Base-by-base conservation (phyloP, 2,888 invertebrate genomes). In the Coelinius sp. region DNA sequence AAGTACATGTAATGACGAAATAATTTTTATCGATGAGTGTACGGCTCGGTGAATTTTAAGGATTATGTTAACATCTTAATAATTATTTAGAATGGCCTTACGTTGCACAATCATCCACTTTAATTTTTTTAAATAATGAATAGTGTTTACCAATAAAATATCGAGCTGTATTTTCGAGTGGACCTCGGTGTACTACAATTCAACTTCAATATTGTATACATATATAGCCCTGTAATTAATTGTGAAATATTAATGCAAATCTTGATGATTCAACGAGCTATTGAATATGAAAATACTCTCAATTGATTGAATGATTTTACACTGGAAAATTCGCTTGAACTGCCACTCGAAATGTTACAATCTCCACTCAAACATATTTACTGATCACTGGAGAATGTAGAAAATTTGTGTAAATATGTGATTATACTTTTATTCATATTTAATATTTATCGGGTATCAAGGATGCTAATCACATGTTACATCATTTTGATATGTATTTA, bases 261-360 rank as follows among this genome's bases (percentile, higher is more conserved):
- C 22, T 63, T 52, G 68, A 71, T 71, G 63, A 71, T 68, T 68
- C 62, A 71, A 59, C 31, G 52, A 52, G 31, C 56, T 35, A 31
- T 46, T 41, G 56, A 66, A 56, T 31, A n/a, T 44, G 44, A 59
- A 64, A 56, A 31, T 56, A 38, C 22, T 56, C 14, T n/a, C 14
- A 5, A 56, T 14, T 17, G 12, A 44, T 35, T 35, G 49, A 71
- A 63, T 71, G 44, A 59, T 68, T 67, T 59, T 63, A 52, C 20
- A 20, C 22, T 24, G 52, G 56, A 1, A 56, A 56, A 56, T 27
- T 8, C 12, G 31, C 20, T 49, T 8, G 53, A 41, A 24, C 49
- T 25, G 5, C 27, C 31, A 31, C 17, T 56, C 27, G 20, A 20
- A 56, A 56, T 56, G 31, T 53, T 24, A 53, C 25, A 24, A 25